Evolutionary conservation across 2,888 invertebrate species (phyloP).

Genomic region (Marronus borbonicus): DNA sequence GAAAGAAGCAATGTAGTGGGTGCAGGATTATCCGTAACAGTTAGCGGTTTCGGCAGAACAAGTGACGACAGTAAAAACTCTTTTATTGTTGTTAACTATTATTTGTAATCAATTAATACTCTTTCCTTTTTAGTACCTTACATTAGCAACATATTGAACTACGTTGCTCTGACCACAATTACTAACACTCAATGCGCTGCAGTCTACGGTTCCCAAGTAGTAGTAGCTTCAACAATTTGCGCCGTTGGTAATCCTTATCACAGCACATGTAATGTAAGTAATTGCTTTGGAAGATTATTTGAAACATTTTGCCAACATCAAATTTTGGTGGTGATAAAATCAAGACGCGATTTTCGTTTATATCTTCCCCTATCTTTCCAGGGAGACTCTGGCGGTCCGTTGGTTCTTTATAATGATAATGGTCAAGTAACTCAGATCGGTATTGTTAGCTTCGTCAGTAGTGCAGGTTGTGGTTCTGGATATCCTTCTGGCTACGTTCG

Average conservation of each 20-base stretch:
- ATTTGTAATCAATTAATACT: not conserved
- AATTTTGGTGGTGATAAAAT: not conserved
- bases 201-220: constrained; percentile 55
- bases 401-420: constrained; percentile 52
- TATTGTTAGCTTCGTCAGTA: constrained; percentile 61
- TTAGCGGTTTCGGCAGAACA: constrained; percentile 59
- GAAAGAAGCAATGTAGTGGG: constrained; percentile 50
- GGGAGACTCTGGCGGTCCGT: constrained; percentile 65
- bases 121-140: constrained; percentile 15
- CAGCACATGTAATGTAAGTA: constrained; percentile 63
- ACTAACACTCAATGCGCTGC: constrained; percentile 59
- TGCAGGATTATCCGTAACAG: constrained; percentile 50
- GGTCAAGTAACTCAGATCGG: constrained; percentile 58
- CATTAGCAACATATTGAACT: constrained; percentile 56
- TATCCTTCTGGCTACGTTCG: constrained; percentile 62
- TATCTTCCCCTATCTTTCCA: constrained; percentile 50
- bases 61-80: constrained; percentile 47
- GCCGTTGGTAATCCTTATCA: constrained; percentile 56
- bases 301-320: too few species aligned
- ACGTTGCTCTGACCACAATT: constrained; percentile 59
- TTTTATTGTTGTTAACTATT: not conserved
- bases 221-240: constrained; percentile 60
- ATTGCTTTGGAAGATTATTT: too few species aligned
- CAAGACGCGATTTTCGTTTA: not conserved
- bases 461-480: constrained; percentile 61